Evolutionary conservation across 2,797 vertebrate species (phyloP).

Genomic region (Lindbergichthys nudifrons): DNA sequence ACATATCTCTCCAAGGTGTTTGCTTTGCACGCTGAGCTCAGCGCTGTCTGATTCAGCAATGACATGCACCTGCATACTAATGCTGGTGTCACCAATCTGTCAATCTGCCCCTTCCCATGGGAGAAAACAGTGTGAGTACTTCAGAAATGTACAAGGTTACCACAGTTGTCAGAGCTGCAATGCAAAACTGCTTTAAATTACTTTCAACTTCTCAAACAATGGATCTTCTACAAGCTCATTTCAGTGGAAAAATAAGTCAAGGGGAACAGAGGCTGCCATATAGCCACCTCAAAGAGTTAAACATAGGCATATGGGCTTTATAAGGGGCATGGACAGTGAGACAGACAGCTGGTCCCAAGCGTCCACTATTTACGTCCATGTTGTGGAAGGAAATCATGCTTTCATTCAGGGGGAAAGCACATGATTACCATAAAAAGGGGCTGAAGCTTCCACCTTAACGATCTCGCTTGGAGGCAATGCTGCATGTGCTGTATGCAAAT

Average conservation of each 20-base stretch:
- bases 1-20: slow-evolving; percentile 73
- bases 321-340: slow-evolving; percentile 20
- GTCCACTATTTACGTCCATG: slow-evolving; percentile 48
- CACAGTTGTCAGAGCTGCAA: slow-evolving; percentile 54
- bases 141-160: slow-evolving; percentile 54
- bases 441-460: slow-evolving; percentile 64
- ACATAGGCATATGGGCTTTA: slow-evolving; percentile 20
- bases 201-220: slow-evolving; percentile 18
- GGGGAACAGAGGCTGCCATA: neutral
- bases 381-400: slow-evolving; percentile 44
- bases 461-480: slow-evolving; percentile 52
- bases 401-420: slow-evolving; percentile 40
- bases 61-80: slow-evolving; percentile 75
- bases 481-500: slow-evolving; percentile 75
- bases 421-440: slow-evolving; percentile 66
- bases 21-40: slow-evolving; percentile 69
- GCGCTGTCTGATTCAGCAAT: slow-evolving; percentile 71
- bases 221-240: slow-evolving; percentile 46
- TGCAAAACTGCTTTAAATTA: slow-evolving; percentile 43
- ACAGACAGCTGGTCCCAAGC: slow-evolving; percentile 36
- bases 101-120: slow-evolving; percentile 69
- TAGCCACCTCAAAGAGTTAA: slow-evolving; percentile 28
- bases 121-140: slow-evolving; percentile 56
- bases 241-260: slow-evolving; percentile 12
- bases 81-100: slow-evolving; percentile 79